phyloP scores from a whole-genome alignment of 2,797 vertebrate species.

The Anableps anableps region DNA sequence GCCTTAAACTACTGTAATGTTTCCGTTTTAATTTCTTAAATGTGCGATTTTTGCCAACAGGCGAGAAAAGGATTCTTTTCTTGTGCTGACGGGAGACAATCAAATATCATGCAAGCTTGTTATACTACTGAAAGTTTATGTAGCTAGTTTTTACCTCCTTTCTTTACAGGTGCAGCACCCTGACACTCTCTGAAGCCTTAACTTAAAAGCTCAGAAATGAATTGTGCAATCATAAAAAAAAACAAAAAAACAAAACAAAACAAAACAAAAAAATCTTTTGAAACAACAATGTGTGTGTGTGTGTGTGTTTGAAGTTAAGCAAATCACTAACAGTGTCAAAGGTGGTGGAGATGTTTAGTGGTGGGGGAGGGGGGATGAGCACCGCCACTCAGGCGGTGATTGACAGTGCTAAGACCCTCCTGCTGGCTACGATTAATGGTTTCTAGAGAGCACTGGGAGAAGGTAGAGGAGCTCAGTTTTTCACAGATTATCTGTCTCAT shows the following conservation, averaged over 20 bases:
- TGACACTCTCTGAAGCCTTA: conserved; percentile 39
- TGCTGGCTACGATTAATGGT: too few relatives aligned
- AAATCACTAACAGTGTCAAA: background rate
- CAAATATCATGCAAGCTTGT: conserved; percentile 47
- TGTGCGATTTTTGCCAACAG: conserved; percentile 31
- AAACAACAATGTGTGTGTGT: conserved; percentile 10
- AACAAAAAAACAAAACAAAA: conserved; percentile 8
- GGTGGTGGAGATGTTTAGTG: background rate
- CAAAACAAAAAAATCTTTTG: conserved; percentile 6
- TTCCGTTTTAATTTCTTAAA: conserved; percentile 58
- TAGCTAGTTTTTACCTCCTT: conserved; percentile 21
- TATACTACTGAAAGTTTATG: conserved; percentile 31
- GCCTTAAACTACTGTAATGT: conserved; percentile 67
- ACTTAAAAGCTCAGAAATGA: conserved; percentile 27
- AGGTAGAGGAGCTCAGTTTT: too few relatives aligned
- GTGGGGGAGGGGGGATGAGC: too few relatives aligned
- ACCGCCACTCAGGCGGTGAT: too few relatives aligned
- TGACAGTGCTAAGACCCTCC: too few relatives aligned
- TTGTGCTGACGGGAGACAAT: background rate
- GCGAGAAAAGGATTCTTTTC: background rate
- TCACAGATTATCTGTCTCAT: too few relatives aligned
- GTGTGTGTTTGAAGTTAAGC: background rate
- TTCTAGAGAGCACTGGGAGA: too few relatives aligned
- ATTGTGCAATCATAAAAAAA: conserved; percentile 39
- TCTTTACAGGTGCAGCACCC: conserved; percentile 33